phyloP scores from a whole-genome alignment of 1,140 invertebrate species.

The Drosophila albomicans region DNA sequence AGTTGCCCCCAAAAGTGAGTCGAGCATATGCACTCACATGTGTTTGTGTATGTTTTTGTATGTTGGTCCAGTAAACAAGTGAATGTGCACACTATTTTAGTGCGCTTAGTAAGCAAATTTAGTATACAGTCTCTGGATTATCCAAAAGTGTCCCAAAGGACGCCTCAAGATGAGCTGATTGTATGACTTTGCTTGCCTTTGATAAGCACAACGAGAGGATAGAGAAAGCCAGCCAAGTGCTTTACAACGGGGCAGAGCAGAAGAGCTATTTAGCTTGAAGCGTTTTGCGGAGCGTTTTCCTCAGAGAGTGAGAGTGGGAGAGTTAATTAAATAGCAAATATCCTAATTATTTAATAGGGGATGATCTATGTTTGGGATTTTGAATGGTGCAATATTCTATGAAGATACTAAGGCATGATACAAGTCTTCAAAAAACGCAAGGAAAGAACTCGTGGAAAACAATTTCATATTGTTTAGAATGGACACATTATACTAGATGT shows the following conservation, averaged over 20 bases:
- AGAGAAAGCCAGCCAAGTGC: neutral
- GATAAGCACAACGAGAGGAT: neutral
- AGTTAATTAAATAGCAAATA: neutral
- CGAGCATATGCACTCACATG: constrained; percentile 15
- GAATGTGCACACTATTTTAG: constrained; percentile 30
- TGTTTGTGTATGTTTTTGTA: neutral
- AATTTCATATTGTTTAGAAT: too few species aligned
- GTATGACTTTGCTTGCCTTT: neutral
- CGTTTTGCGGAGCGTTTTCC: neutral
- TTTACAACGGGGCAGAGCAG: neutral
- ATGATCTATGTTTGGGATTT: too few species aligned
- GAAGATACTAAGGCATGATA: too few species aligned
- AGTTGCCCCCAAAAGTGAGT: constrained; percentile 19
- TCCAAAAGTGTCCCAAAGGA: constrained; percentile 38
- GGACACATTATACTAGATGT: too few species aligned
- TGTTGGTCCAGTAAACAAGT: constrained; percentile 25
- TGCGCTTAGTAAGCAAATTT: constrained; percentile 42
- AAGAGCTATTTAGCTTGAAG: neutral
- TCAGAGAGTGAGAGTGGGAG: neutral
- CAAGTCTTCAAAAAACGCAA: too few species aligned
- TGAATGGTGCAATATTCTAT: too few species aligned
- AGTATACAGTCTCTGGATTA: constrained; percentile 33
- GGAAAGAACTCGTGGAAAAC: too few species aligned
- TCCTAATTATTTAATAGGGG: neutral
- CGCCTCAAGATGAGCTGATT: constrained; percentile 19